These are phyloP conservation scores for Alcedo quadribrachys DNA, from an alignment of 2,797 vertebrate species.

Conservation along the genomic window DNA sequence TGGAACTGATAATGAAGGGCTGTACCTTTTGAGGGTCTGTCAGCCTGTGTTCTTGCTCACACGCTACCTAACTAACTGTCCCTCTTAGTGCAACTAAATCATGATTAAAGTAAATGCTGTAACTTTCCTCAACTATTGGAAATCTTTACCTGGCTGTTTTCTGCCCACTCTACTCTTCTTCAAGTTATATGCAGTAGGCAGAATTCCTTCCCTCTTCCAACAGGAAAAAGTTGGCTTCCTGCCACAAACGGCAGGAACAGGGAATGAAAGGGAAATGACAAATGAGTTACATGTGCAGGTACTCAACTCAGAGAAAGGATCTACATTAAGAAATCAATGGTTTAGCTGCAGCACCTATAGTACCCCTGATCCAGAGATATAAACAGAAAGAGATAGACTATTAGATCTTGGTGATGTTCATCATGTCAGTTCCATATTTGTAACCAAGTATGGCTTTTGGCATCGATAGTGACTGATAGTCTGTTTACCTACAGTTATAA, in stretches of 20 bases:
- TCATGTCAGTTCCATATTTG: accelerated
- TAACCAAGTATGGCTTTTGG: not conserved
- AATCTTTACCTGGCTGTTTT: not conserved
- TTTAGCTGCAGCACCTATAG: not conserved
- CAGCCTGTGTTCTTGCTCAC: not conserved
- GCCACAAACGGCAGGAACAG: not conserved
- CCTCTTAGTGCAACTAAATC: not conserved
- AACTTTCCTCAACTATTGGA: not conserved
- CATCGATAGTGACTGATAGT: not conserved
- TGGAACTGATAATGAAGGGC: not conserved
- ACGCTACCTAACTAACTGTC: not conserved
- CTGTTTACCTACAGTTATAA: not conserved
- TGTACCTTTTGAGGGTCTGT: not conserved
- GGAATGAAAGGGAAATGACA: not conserved
- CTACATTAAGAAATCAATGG: not conserved
- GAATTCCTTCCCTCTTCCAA: not conserved
- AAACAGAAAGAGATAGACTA: not conserved
- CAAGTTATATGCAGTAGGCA: not conserved
- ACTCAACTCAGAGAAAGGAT: not conserved
- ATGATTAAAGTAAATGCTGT: not conserved
- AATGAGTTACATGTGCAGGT: not conserved
- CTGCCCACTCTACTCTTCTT: not conserved
- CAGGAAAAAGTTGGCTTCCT: not conserved
- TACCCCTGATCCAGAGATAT: not conserved
- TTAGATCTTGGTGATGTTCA: not conserved